Conservation (phyloP, 2,888 invertebrate genomes). For the Eristalinus aeneus region DNA sequence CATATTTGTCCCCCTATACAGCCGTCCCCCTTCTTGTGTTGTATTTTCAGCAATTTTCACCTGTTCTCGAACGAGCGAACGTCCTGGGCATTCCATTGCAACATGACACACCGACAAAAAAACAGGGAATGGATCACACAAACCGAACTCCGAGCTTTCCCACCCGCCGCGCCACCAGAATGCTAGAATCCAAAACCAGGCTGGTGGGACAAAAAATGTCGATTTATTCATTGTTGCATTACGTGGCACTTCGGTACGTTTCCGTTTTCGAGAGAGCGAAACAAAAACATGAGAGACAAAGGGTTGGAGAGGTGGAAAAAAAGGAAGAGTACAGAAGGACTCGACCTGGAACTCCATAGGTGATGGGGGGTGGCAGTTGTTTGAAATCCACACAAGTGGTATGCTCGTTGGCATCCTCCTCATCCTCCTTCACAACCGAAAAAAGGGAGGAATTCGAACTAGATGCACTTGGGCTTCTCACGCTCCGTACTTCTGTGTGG, state of each 20-base stretch:
- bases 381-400: slow-evolving; percentile 44
- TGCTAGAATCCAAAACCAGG: slow-evolving; percentile 9
- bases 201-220: slow-evolving; percentile 51
- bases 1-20: slow-evolving; percentile 30
- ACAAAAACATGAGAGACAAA: not conserved
- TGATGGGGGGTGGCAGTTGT: slow-evolving; percentile 50
- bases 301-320: not conserved
- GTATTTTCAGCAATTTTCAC: slow-evolving; percentile 42
- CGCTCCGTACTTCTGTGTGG: slow-evolving; percentile 24
- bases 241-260: slow-evolving; percentile 54
- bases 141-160: not conserved
- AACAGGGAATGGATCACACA: not conserved
- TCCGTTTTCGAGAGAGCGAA: slow-evolving; percentile 5
- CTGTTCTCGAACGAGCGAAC: slow-evolving; percentile 11
- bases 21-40: not conserved
- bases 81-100: slow-evolving; percentile 25
- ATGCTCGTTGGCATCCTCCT: not conserved
- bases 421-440: not conserved
- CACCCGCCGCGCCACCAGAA: not conserved
- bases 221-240: slow-evolving; percentile 71
- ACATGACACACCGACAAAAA: slow-evolving; percentile 32
- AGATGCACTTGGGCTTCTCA: slow-evolving; percentile 25
- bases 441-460: not conserved
- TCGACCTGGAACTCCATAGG: slow-evolving; percentile 7
- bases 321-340: slow-evolving; percentile 1